A percentile compares a stretch with the other conserved stretches of the same genome.
Conservation (phyloP, 2,888 invertebrate genomes). For the Chrysopilus asiliformis region DNA sequence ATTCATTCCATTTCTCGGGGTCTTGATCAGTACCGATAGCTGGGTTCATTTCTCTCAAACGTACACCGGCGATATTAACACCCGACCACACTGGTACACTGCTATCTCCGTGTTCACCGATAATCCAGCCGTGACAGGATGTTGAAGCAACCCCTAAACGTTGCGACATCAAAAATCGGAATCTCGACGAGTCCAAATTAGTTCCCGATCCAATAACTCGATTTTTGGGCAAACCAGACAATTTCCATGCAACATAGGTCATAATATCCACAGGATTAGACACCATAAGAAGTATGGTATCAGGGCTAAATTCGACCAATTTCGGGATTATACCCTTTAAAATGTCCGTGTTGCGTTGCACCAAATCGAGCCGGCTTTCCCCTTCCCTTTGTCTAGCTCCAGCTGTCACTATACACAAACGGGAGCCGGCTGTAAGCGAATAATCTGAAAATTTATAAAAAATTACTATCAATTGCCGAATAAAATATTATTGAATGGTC, state of each 20-base stretch:
- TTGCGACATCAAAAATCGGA: constrained; percentile 77
- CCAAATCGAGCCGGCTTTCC: constrained; percentile 72
- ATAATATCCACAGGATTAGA: constrained; percentile 89
- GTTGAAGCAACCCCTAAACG: constrained; percentile 66
- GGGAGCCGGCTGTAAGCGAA: constrained; percentile 60
- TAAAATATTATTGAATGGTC: not conserved
- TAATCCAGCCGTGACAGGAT: constrained; percentile 84
- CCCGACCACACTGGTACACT: constrained; percentile 90
- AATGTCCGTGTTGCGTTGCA: constrained; percentile 83
- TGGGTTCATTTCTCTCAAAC: constrained; percentile 64
- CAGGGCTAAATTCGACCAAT: constrained; percentile 55
- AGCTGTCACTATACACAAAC: constrained; percentile 79
- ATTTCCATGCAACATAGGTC: constrained; percentile 89
- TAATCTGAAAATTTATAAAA: constrained; percentile 55
- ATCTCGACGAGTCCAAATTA: constrained; percentile 82
- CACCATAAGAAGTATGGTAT: constrained; percentile 73
- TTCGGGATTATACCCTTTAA: constrained; percentile 75
- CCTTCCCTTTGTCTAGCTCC: constrained; percentile 84
- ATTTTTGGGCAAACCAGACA: constrained; percentile 77
- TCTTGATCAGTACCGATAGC: constrained; percentile 58
- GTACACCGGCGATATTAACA: constrained; percentile 81
- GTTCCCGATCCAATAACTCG: constrained; percentile 87
- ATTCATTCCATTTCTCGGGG: constrained; percentile 61
- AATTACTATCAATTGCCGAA: not conserved
- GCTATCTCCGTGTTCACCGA: constrained; percentile 88